A percentile compares a stretch with the other conserved stretches of the same genome.
phyloP scores from a whole-genome alignment of 2,797 vertebrate genomes.

The Pogonophryne albipinna region DNA sequence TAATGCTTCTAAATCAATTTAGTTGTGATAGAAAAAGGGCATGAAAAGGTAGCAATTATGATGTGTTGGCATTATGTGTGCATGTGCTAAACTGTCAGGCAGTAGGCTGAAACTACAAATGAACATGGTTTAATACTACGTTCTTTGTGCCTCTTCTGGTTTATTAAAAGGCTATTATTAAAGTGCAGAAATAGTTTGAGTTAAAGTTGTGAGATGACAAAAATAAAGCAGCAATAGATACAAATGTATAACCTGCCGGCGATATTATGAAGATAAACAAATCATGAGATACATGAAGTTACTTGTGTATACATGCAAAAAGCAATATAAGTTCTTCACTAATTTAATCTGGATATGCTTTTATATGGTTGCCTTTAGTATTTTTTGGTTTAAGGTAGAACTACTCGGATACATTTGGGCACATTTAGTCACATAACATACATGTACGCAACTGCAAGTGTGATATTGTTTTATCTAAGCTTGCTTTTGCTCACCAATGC shows the following conservation, averaged over 20 bases:
- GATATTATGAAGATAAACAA: too few relatives aligned
- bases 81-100: background rate
- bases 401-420: background rate
- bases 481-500: background rate
- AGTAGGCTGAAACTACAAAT: background rate
- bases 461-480: background rate
- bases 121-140: background rate
- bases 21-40: slow-evolving; percentile 25
- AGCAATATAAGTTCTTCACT: too few relatives aligned
- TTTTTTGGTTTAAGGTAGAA: background rate
- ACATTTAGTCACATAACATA: background rate
- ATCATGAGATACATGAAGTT: too few relatives aligned
- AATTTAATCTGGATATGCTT: background rate
- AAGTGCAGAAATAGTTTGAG: background rate
- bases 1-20: slow-evolving; percentile 48
- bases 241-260: too few relatives aligned
- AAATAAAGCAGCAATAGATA: background rate
- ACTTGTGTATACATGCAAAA: too few relatives aligned
- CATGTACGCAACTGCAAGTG: background rate
- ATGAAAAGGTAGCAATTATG: slow-evolving; percentile 29
- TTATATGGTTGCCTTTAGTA: background rate
- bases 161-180: background rate
- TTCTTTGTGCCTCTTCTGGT: background rate
- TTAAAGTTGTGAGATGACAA: slow-evolving; percentile 8
- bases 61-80: background rate